Percentiles rank a stretch among this genome's conserved stretches.
Conservation (phyloP, 2,797 vertebrate genomes). For the Propithecus deckenii region DNA sequence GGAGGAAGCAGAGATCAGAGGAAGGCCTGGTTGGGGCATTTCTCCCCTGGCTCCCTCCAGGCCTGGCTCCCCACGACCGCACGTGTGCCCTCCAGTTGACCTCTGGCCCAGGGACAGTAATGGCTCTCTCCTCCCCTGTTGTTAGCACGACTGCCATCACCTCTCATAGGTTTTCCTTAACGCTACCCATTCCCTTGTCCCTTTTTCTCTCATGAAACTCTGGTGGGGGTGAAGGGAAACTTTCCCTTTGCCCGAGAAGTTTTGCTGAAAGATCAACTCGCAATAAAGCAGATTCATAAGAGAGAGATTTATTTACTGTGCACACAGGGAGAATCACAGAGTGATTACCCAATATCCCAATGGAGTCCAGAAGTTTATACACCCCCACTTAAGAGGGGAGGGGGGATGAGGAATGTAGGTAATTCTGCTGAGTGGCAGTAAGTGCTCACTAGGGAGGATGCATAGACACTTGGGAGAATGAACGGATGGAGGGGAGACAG, state of each 20-base stretch:
- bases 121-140: neutral
- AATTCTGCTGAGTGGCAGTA: neutral
- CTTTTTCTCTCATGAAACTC: neutral
- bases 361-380: neutral
- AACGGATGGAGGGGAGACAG: neutral
- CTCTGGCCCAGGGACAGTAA: neutral
- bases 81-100: neutral
- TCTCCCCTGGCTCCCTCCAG: too few relatives aligned
- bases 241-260: neutral
- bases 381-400: neutral
- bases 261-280: neutral
- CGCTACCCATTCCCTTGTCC: too few relatives aligned
- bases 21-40: rapidly evolving
- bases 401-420: too few relatives aligned
- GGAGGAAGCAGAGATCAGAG: neutral
- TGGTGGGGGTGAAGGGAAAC: neutral
- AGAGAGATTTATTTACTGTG: neutral
- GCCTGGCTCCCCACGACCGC: neutral
- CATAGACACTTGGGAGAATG: neutral
- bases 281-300: neutral
- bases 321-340: neutral
- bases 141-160: neutral
- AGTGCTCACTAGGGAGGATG: neutral
- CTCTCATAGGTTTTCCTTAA: rapidly evolving
- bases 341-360: neutral